Conservation (phyloP, 2,888 invertebrate species). For the Seira ritae region DNA sequence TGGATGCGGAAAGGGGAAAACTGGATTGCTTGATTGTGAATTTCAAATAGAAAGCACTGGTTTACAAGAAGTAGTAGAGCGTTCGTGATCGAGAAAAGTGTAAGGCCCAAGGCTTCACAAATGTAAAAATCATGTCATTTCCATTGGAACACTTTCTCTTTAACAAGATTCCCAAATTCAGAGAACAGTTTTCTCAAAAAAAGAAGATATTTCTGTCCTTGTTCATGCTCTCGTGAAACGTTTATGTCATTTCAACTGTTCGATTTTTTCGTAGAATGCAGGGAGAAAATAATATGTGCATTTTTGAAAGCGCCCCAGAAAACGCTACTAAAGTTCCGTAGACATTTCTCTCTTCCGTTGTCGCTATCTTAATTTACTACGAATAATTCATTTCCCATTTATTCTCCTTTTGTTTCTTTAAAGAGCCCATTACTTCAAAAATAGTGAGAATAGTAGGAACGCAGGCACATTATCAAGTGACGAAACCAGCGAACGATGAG, state of each 20-base stretch:
- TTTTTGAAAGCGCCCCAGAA: too few relatives aligned
- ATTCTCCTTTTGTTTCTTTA: background rate
- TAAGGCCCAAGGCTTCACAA: background rate
- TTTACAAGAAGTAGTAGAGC: background rate
- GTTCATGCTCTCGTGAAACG: background rate
- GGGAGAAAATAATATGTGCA: too few relatives aligned
- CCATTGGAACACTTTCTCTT: background rate
- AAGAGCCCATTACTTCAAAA: background rate
- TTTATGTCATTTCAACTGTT: background rate
- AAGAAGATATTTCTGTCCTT: background rate
- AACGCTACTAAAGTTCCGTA: background rate
- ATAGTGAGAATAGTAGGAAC: background rate
- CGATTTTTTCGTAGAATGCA: background rate
- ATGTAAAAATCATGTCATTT: constrained; percentile 12
- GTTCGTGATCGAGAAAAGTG: background rate
- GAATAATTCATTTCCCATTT: background rate
- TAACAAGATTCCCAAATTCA: background rate
- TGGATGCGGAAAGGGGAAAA: background rate
- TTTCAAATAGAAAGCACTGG: background rate
- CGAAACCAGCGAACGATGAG: constrained; percentile 6
- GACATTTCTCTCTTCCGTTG: background rate
- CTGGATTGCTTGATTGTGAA: background rate
- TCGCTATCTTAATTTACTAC: background rate
- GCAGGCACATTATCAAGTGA: background rate
- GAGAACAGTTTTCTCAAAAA: background rate